A percentile compares a stretch with the other conserved stretches of the same genome.
phyloP scores from a whole-genome alignment of 92 coral and sea anemone genomes.

The Pocillopora meandrina region DNA sequence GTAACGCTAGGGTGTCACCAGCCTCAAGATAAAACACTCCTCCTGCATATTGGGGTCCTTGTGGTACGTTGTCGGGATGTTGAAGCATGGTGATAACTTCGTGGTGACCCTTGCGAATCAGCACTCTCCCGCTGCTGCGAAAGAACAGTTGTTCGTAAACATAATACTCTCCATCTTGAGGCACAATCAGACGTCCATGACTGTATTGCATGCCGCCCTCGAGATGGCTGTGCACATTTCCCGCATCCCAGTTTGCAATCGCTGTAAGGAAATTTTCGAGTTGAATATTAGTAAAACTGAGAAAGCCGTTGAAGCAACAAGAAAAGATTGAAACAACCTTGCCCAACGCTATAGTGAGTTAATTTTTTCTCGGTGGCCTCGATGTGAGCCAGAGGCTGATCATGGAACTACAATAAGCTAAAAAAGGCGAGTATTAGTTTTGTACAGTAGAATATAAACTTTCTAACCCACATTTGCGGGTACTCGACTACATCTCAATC shows the following conservation, averaged over 20 bases:
- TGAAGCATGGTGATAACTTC: not conserved
- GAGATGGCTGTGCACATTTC: slow-evolving; percentile 23
- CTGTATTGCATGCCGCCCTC: slow-evolving; percentile 67
- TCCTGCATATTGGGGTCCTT: not conserved
- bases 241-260: not conserved
- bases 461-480: no score
- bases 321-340: not conserved
- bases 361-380: not conserved
- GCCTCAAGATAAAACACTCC: not conserved
- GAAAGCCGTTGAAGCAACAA: not conserved
- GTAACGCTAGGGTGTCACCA: slow-evolving; percentile 3
- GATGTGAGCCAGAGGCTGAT: not conserved
- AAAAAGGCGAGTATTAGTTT: not conserved
- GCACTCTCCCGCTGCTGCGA: slow-evolving; percentile 39
- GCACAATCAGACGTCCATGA: slow-evolving; percentile 65
- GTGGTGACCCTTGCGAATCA: slow-evolving; percentile 35
- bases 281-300: not conserved
- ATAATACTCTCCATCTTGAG: slow-evolving; percentile 66
- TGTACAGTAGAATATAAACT: no score
- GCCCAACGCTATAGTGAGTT: not conserved
- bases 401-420: not conserved
- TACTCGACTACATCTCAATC: no score
- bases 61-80: not conserved
- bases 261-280: not conserved
- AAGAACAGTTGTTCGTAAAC: slow-evolving; percentile 72